Conservation (phyloP, 2,113 vertebrate species). For the Ictidomys tridecemlineatus region DNA sequence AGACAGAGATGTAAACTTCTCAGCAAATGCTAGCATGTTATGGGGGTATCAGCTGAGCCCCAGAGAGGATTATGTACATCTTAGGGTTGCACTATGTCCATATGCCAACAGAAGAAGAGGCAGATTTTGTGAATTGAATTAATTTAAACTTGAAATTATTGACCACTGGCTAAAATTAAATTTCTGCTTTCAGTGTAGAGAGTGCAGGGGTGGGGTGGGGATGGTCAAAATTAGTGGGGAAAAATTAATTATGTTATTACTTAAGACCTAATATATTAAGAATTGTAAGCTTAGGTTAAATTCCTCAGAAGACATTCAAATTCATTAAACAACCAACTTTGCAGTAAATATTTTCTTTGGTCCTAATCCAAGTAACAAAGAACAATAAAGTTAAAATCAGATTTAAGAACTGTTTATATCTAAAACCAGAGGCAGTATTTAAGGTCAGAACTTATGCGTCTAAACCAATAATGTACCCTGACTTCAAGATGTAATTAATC, state of each 20-base stretch:
- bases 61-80: neutral
- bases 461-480: neutral
- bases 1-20: neutral
- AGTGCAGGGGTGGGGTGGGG: neutral
- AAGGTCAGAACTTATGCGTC: slow-evolving; percentile 32
- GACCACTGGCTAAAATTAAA: slow-evolving; percentile 29
- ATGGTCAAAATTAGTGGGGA: neutral
- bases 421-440: neutral
- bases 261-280: slow-evolving; percentile 39
- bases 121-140: neutral
- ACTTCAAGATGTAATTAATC: slow-evolving; percentile 36
- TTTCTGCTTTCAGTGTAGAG: neutral
- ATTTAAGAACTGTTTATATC: slow-evolving; percentile 31
- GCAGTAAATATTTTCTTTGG: neutral
- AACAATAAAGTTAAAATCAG: slow-evolving; percentile 8
- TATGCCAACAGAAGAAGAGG: neutral
- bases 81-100: neutral
- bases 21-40: neutral
- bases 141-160: slow-evolving; percentile 46
- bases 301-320: slow-evolving; percentile 15
- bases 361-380: slow-evolving; percentile 1
- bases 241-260: slow-evolving; percentile 32
- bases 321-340: neutral
- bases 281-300: slow-evolving; percentile 13
- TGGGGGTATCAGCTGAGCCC: neutral